Conservation (phyloP, 2,113 vertebrate genomes). For the Accipiter virgatus region DNA sequence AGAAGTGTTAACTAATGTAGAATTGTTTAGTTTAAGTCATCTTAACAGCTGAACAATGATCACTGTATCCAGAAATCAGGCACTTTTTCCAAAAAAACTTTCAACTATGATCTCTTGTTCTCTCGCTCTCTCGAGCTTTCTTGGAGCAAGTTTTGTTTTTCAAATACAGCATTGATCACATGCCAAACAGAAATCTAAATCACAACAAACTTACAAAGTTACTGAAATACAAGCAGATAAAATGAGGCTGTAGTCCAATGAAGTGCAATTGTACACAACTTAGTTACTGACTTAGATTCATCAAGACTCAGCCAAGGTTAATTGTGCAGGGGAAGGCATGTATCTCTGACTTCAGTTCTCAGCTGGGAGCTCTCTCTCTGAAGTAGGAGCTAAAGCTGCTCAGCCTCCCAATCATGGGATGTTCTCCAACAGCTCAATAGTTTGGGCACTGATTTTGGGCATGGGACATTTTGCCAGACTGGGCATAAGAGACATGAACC, state of each 20-base stretch:
- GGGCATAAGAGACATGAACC: not conserved
- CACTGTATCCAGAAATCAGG: not conserved
- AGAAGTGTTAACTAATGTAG: not conserved
- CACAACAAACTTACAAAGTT: not conserved
- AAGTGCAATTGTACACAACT: not conserved
- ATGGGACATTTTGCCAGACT: not conserved
- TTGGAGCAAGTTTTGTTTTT: not conserved
- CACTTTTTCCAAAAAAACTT: not conserved
- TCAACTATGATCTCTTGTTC: not conserved
- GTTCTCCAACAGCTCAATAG: not conserved
- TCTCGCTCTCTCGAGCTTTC: not conserved
- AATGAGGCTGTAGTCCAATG: not conserved
- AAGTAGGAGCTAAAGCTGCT: not conserved
- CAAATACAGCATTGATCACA: not conserved
- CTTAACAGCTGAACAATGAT: not conserved
- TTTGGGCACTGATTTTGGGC: not conserved
- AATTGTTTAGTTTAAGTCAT: not conserved
- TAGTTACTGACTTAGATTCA: not conserved
- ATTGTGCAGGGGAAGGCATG: not conserved
- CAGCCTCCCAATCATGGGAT: not conserved
- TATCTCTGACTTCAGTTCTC: not conserved
- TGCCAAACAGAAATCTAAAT: not conserved
- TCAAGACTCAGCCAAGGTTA: not conserved
- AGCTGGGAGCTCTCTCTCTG: not conserved
- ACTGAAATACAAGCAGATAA: not conserved